Conservation (phyloP, 1,140 invertebrate species). For the Pseudomyrmex gracilis region DNA sequence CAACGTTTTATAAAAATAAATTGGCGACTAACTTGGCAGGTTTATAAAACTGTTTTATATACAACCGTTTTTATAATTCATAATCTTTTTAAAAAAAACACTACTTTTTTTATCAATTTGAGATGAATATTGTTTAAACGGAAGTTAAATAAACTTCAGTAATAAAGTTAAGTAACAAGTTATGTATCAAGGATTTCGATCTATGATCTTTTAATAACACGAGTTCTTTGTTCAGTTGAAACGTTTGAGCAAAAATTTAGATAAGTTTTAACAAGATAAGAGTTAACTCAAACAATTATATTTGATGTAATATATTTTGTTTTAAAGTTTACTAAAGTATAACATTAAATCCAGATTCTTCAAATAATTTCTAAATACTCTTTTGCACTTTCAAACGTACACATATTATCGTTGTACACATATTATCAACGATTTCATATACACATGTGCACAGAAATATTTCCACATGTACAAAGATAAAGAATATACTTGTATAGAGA, state of each 20-base stretch:
- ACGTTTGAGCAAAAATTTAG: not conserved
- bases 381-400: not conserved
- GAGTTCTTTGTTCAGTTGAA: no score
- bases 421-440: no score
- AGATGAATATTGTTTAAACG: not conserved
- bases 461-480: no score
- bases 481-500: not conserved
- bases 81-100: no score
- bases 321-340: not conserved
- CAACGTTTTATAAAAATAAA: not conserved
- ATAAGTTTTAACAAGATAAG: not conserved
- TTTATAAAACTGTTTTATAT: not conserved
- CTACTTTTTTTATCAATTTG: not conserved
- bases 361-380: not conserved
- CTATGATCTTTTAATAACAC: no score
- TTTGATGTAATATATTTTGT: no score
- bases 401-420: no score
- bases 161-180: no score
- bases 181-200: no score
- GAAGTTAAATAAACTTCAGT: no score
- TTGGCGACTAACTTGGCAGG: not conserved
- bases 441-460: not conserved
- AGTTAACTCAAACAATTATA: conserved; percentile 3
- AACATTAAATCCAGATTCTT: not conserved
- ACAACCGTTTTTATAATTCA: no score